Evolutionary conservation across 2,888 invertebrate genomes (phyloP).

Genomic region (Eulithis prunata): DNA sequence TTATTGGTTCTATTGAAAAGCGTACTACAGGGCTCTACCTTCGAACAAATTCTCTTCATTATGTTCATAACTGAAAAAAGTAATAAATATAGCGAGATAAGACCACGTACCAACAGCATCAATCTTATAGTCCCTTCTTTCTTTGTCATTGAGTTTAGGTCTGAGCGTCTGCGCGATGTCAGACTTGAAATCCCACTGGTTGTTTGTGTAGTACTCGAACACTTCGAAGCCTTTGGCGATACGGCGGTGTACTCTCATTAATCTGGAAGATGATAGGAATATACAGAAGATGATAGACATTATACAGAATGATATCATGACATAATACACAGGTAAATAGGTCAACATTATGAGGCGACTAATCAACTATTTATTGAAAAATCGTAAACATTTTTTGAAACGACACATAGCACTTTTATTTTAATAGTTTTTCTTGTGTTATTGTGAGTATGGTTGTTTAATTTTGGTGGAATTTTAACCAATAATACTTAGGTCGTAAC

Average conservation of each 20-base stretch:
- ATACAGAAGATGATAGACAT: no score
- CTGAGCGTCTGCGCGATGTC: conserved; percentile 85
- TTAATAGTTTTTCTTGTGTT: no score
- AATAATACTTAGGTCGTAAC: no score
- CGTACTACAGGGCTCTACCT: conserved; percentile 2
- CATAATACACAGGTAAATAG: no score
- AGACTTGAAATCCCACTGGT: conserved; percentile 95
- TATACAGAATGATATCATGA: no score
- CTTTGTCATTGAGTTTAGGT: conserved; percentile 85
- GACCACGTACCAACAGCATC: conserved; percentile 84
- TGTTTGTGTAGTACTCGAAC: conserved; percentile 96
- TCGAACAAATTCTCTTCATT: background rate
- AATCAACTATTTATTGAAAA: no score
- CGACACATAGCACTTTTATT: no score
- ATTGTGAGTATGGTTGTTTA: no score
- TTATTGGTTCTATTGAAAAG: background rate
- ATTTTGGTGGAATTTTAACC: no score
- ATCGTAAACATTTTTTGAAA: no score
- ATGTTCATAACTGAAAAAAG: background rate
- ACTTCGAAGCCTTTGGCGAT: conserved; percentile 94
- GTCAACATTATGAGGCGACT: no score
- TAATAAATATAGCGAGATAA: background rate
- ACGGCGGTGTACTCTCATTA: conserved; percentile 92
- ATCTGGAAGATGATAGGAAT: conserved; percentile 73
- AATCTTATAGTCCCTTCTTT: conserved; percentile 87